These are phyloP conservation scores for Limnephilus marmoratus DNA, from an alignment of 2,888 invertebrate species.

Conservation along the genomic window DNA sequence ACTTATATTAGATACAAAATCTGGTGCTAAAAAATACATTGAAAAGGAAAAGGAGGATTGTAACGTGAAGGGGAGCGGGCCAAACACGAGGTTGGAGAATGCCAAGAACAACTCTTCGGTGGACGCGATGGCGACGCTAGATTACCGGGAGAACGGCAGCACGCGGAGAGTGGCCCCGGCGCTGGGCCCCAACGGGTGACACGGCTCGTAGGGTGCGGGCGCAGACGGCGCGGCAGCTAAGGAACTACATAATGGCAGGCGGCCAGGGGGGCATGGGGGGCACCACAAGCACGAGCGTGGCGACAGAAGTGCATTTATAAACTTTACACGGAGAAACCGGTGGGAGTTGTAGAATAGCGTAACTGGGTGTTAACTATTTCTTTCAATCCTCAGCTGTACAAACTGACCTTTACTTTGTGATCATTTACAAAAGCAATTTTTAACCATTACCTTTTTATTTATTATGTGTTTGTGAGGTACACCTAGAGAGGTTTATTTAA, in stretches of 20 bases:
- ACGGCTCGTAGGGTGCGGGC: neutral
- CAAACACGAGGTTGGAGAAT: constrained; percentile 56
- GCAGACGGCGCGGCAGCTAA: constrained; percentile 37
- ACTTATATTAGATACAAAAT: constrained; percentile 53
- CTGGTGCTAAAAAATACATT: constrained; percentile 48
- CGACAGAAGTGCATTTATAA: constrained; percentile 11
- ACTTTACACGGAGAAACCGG: constrained; percentile 26
- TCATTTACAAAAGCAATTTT: constrained; percentile 46
- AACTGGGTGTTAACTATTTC: neutral
- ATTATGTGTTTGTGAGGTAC: constrained; percentile 10
- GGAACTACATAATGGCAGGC: constrained; percentile 61
- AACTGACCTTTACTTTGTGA: constrained; percentile 15
- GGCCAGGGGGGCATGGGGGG: constrained; percentile 54
- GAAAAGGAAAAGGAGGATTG: constrained; percentile 45
- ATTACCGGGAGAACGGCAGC: constrained; percentile 63
- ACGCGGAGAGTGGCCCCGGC: constrained; percentile 61
- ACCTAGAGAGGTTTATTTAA: constrained; percentile 5
- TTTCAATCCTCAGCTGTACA: neutral
- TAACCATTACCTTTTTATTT: constrained; percentile 50
- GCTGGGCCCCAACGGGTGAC: constrained; percentile 65
- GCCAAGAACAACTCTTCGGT: constrained; percentile 57
- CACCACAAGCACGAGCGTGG: neutral
- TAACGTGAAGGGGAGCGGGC: constrained; percentile 24
- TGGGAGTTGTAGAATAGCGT: constrained; percentile 38
- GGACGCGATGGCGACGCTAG: constrained; percentile 58